phyloP scores from a whole-genome alignment of 2,888 invertebrate species.

The Rhagophthalmus giganteus region DNA sequence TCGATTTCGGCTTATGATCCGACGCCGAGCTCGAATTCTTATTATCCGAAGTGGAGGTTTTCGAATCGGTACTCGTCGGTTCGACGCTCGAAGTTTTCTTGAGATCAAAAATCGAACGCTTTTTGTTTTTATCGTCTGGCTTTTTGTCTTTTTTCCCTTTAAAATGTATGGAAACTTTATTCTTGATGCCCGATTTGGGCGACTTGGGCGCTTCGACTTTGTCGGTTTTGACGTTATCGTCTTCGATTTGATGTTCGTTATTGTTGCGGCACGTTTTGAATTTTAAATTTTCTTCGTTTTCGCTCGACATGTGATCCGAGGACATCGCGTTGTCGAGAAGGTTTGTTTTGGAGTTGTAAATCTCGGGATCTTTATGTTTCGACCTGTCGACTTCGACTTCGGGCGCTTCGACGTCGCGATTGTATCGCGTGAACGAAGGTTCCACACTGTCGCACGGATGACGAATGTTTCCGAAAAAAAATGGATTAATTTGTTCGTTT shows the following conservation, averaged over 20 bases:
- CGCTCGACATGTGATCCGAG: constrained; percentile 35
- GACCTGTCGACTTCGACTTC: constrained; percentile 2
- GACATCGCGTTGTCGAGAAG: constrained; percentile 24
- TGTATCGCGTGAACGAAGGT: background rate
- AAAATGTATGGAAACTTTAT: constrained; percentile 57
- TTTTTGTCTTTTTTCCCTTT: constrained; percentile 51
- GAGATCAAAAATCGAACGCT: constrained; percentile 44
- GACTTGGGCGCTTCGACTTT: constrained; percentile 33
- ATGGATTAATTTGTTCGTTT: constrained; percentile 38
- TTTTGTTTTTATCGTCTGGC: constrained; percentile 38
- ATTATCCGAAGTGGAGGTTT: constrained; percentile 19
- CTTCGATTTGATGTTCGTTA: constrained; percentile 1
- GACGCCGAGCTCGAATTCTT: background rate
- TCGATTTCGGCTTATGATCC: constrained; percentile 3
- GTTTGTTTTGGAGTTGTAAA: constrained; percentile 35
- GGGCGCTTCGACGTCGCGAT: constrained; percentile 1
- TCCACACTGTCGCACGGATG: constrained; percentile 10
- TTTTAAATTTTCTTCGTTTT: constrained; percentile 50
- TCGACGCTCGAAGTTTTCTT: constrained; percentile 14
- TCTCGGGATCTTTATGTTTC: constrained; percentile 27
- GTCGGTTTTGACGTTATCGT: constrained; percentile 11
- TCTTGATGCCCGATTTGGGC: constrained; percentile 49
- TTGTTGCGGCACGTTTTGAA: constrained; percentile 37
- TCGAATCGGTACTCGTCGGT: constrained; percentile 14
- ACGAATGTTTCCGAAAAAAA: constrained; percentile 48